Base-by-base conservation (phyloP, 2,113 vertebrate genomes). In the Ptychochromis oligacanthus region DNA sequence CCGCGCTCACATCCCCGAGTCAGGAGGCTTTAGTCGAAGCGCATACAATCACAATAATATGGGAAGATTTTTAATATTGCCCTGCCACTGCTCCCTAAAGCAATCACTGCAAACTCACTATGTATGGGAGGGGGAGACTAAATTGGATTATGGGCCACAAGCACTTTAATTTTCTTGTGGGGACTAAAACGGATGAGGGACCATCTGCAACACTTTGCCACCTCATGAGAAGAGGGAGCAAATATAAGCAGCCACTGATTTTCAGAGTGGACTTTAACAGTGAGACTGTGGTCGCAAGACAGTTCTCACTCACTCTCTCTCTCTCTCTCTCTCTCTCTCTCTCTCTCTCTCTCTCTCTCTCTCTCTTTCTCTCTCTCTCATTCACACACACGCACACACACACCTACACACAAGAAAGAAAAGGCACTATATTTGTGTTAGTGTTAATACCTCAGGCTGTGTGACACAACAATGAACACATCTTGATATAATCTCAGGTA, bases 71-170 rank as follows among this genome's bases (percentile, higher is more conserved):
- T 95, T 95, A 95, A 96, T 94, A 95, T 95, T 90, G 88, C 89
- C 93, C 92, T 88, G 91, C 89, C 92, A 91, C 87, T 79, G 89
- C 91, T 94, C 93, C 93, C 94, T 87, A 91, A 94, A 96, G 95
- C 92, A 95, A 95, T 95, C 94, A 92, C 80, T 54, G 90, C 83
- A 88, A 89, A 87, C 88, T 88, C 72, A 49, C 85, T 80, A 52
- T 26, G 54, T 78, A 84, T 76, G 79, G 84, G 85, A n/a, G 81
- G 88, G 90, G 87, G 88, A 76, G 83, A 64, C 88, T 59, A 93
- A 94, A 96, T 95, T 96, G 93, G 93, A 96, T 96, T 96, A 96
- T 84, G 82, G 88, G 88, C 94, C 94, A 95, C 91, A 81, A 95
- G 94, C 94, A 95, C 94, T 95, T 96, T 95, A 89, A 95, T 95